phyloP scores from a whole-genome alignment of 1,140 invertebrate genomes.

The Saxidomus purpurata region DNA sequence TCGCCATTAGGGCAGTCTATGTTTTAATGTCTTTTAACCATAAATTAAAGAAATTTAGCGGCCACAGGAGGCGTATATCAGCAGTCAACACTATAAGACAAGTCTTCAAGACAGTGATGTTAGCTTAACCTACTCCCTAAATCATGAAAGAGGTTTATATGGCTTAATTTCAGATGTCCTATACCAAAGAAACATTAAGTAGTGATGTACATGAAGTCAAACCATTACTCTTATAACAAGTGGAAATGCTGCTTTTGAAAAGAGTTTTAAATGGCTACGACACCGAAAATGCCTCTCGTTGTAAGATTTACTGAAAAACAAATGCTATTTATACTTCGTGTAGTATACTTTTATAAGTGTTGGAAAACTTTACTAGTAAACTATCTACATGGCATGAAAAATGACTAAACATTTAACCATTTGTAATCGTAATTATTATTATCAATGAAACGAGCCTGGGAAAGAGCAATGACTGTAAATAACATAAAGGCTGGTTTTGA shows the following conservation, averaged over 20 bases:
- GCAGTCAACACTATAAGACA: not conserved
- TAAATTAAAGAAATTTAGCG: not conserved
- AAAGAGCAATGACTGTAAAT: not conserved
- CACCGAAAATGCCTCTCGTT: not conserved
- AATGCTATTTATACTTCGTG: too few relatives aligned
- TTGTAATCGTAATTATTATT: too few relatives aligned
- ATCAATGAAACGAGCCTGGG: not conserved
- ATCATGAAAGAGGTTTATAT: not conserved
- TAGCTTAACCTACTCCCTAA: too few relatives aligned
- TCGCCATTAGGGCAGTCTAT: not conserved
- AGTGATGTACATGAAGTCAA: not conserved
- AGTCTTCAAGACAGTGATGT: not conserved
- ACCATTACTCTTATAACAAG: constrained; percentile 17
- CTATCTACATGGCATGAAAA: too few relatives aligned
- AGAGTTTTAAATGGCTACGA: constrained; percentile 2
- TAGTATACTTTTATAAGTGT: too few relatives aligned
- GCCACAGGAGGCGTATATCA: not conserved
- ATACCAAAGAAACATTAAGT: not conserved
- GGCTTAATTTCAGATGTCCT: not conserved
- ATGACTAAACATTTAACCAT: too few relatives aligned
- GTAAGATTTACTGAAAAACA: constrained; percentile 12
- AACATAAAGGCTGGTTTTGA: not conserved
- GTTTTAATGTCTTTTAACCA: not conserved
- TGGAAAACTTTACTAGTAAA: too few relatives aligned
- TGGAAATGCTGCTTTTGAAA: constrained; percentile 4